Evolutionary conservation across 2,888 invertebrate species (phyloP).

Genomic region (Tenthredo scrophulariae): DNA sequence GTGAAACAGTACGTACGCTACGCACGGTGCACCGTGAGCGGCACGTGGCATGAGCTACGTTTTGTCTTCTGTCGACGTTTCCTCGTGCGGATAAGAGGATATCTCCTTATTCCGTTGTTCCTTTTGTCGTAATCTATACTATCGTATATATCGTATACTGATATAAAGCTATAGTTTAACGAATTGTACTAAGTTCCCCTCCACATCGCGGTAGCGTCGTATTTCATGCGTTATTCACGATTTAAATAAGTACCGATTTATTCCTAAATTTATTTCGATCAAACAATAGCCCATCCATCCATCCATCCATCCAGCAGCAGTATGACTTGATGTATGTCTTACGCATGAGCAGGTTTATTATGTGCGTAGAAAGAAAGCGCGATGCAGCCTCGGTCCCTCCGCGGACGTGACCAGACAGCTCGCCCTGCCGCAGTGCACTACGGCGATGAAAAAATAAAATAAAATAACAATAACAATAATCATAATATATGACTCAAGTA

Average conservation of each 20-base stretch:
- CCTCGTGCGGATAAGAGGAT: background rate
- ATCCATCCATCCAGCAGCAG: background rate
- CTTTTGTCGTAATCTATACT: no score
- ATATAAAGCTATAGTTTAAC: background rate
- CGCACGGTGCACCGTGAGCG: slow-evolving; percentile 11
- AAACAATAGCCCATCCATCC: slow-evolving; percentile 29
- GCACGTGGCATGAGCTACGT: slow-evolving; percentile 15
- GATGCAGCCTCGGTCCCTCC: background rate
- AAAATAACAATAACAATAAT: slow-evolving; percentile 14
- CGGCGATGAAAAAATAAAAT: background rate
- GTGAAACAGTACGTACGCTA: background rate
- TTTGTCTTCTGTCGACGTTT: background rate
- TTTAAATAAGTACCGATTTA: background rate
- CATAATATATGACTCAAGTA: slow-evolving; percentile 65
- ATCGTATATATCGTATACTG: background rate
- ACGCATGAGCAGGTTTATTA: background rate
- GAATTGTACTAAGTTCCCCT: no score
- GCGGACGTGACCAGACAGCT: slow-evolving; percentile 44
- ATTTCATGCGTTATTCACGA: background rate
- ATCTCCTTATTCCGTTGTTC: no score
- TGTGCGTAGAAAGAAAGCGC: slow-evolving; percentile 29
- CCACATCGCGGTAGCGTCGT: background rate
- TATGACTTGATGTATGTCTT: slow-evolving; percentile 2
- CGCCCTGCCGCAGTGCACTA: background rate
- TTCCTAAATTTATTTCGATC: slow-evolving; percentile 32